Percentiles rank a stretch among this genome's conserved stretches.
phyloP scores from a whole-genome alignment of 2,113 vertebrate genomes.

The Suncus etruscus region DNA sequence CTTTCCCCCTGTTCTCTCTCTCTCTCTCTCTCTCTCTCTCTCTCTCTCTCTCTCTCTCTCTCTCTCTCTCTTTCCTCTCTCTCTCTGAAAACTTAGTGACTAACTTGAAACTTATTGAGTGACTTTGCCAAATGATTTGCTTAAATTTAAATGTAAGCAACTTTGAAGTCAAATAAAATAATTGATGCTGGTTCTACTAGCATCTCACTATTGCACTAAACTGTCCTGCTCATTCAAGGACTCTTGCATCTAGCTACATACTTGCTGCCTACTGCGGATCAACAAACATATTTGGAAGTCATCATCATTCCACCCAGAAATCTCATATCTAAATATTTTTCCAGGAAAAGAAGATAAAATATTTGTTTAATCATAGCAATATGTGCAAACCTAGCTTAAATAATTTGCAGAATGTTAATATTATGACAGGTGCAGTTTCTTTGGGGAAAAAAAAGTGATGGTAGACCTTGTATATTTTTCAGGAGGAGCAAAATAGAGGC shows the following conservation, averaged over 20 bases:
- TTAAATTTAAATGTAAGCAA: constrained; percentile 7
- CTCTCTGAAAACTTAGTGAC: too few relatives aligned
- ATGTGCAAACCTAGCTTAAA: not conserved
- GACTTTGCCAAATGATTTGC: not conserved
- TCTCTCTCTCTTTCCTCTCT: too few relatives aligned
- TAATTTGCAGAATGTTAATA: not conserved
- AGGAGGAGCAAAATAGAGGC: constrained; percentile 98
- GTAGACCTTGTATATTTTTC: constrained; percentile 59
- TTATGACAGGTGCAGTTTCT: not conserved
- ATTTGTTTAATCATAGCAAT: not conserved
- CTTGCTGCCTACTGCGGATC: not conserved
- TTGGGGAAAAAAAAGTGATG: constrained; percentile 30
- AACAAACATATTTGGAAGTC: not conserved
- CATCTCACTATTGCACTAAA: too few relatives aligned
- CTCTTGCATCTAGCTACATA: not conserved
- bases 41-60: too few relatives aligned
- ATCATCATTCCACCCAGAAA: not conserved
- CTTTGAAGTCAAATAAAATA: not conserved
- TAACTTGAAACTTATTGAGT: not conserved
- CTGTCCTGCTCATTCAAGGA: too few relatives aligned
- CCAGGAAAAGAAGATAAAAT: not conserved
- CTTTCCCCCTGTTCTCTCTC: too few relatives aligned
- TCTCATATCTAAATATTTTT: not conserved
- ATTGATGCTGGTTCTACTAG: not conserved
- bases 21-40: too few relatives aligned